Percentiles rank a stretch among this genome's conserved stretches.
These are phyloP conservation scores for Dasypogon diadema DNA, from an alignment of 2,888 invertebrate species.

Conservation along the genomic window DNA sequence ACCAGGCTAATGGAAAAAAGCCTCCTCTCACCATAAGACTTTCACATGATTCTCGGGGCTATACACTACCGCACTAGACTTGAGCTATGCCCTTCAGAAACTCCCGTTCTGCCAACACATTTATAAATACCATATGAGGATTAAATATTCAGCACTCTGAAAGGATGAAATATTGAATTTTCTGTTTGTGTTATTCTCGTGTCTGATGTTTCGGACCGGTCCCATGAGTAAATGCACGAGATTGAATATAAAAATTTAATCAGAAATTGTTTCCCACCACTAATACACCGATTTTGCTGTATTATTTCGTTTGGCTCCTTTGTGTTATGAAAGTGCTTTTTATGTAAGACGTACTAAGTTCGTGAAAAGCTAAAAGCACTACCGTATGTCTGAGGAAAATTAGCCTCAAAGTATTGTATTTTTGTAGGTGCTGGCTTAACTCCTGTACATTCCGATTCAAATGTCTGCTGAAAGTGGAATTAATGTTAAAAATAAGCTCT, in stretches of 20 bases:
- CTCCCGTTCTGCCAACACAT: constrained; percentile 57
- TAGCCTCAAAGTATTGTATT: constrained; percentile 13
- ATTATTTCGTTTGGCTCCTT: constrained; percentile 3
- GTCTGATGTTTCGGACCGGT: constrained; percentile 47
- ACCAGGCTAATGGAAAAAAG: background rate
- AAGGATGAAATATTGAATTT: constrained; percentile 59
- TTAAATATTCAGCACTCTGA: constrained; percentile 59
- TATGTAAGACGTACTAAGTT: background rate
- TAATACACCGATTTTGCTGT: constrained; percentile 21
- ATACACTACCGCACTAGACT: background rate
- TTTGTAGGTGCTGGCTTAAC: constrained; percentile 8
- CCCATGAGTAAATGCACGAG: constrained; percentile 50
- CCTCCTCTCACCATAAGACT: background rate
- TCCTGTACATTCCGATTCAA: background rate
- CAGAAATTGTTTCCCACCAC: constrained; percentile 38
- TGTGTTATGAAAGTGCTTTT: background rate
- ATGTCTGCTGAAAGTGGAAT: constrained; percentile 23
- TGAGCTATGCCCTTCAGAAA: constrained; percentile 24
- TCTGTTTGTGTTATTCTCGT: constrained; percentile 52
- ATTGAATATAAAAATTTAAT: constrained; percentile 52
- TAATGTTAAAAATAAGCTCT: constrained; percentile 23
- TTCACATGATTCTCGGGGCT: no score
- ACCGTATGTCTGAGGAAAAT: background rate
- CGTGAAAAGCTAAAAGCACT: background rate
- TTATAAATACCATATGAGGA: constrained; percentile 58